phyloP scores from a whole-genome alignment of 2,888 invertebrate species.

The Clusia tigrina region DNA sequence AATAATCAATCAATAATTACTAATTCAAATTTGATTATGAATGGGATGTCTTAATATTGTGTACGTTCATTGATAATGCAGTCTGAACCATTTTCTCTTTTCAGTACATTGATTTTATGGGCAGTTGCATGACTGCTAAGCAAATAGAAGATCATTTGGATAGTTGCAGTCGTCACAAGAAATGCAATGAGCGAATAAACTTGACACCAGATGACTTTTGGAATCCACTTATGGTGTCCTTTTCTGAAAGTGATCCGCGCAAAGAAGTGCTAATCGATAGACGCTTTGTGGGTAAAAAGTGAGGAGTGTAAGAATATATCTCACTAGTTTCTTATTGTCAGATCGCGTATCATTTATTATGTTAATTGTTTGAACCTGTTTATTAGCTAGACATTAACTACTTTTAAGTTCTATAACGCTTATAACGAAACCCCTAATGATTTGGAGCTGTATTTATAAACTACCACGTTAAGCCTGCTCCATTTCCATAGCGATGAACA shows the following conservation, averaged over 20 bases:
- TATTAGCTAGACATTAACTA: not conserved
- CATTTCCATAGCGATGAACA: constrained; percentile 95
- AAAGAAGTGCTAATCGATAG: constrained; percentile 54
- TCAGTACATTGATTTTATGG: constrained; percentile 55
- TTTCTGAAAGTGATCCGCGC: constrained; percentile 55
- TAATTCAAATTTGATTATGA: too few species aligned
- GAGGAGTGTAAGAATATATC: not conserved
- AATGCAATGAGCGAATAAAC: constrained; percentile 33
- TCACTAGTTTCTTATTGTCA: not conserved
- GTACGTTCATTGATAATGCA: constrained; percentile 23
- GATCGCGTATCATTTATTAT: not conserved
- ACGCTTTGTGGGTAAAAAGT: constrained; percentile 38
- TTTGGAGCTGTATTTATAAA: constrained; percentile 69
- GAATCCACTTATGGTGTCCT: constrained; percentile 58
- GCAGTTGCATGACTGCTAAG: constrained; percentile 43
- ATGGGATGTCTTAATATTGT: too few species aligned
- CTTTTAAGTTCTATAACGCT: not conserved
- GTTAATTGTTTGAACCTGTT: not conserved
- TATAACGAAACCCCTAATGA: not conserved
- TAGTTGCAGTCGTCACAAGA: constrained; percentile 50
- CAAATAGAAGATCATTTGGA: constrained; percentile 51
- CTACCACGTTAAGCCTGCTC: constrained; percentile 96
- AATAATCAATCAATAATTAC: too few species aligned
- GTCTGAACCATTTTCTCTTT: constrained; percentile 21
- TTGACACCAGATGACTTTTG: constrained; percentile 60